These are phyloP conservation scores for Drosophila bifasciata DNA, from an alignment of 1,140 invertebrate species.

Conservation along the genomic window DNA sequence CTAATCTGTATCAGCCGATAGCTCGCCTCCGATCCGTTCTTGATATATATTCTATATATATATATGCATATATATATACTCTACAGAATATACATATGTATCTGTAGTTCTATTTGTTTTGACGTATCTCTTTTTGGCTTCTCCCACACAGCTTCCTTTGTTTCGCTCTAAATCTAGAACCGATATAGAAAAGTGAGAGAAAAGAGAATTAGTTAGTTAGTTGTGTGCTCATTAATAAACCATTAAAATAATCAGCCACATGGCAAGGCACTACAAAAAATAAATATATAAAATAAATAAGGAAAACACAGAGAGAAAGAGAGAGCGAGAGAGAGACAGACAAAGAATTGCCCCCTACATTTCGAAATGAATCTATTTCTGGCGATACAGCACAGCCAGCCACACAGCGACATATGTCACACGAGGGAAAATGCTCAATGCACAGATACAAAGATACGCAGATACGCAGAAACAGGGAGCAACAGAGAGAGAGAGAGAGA, in stretches of 20 bases:
- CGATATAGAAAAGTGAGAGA: neutral
- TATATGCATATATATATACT: no score
- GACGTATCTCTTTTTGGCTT: neutral
- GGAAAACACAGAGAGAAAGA: constrained; percentile 1
- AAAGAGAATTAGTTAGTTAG: constrained; percentile 13
- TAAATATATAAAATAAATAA: constrained; percentile 6
- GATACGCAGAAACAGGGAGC: constrained; percentile 5
- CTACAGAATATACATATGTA: no score
- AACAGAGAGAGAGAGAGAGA: constrained; percentile 18
- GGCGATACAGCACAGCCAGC: constrained; percentile 29
- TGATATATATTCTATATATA: no score
- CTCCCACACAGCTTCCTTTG: constrained; percentile 3
- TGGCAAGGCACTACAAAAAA: constrained; percentile 14
- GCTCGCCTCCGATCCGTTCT: no score
- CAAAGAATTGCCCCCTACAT: constrained; percentile 74
- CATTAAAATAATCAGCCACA: constrained; percentile 56
- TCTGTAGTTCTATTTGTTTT: neutral
- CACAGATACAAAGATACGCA: constrained; percentile 13
- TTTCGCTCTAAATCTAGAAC: constrained; percentile 35
- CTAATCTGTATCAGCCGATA: no score
- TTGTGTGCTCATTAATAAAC: constrained; percentile 50
- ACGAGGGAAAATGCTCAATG: constrained; percentile 49
- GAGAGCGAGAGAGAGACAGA: constrained; percentile 22
- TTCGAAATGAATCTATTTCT: constrained; percentile 73
- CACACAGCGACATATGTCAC: constrained; percentile 65